Conservation (phyloP, 2,113 vertebrate genomes). For the Saccopteryx leptura region DNA sequence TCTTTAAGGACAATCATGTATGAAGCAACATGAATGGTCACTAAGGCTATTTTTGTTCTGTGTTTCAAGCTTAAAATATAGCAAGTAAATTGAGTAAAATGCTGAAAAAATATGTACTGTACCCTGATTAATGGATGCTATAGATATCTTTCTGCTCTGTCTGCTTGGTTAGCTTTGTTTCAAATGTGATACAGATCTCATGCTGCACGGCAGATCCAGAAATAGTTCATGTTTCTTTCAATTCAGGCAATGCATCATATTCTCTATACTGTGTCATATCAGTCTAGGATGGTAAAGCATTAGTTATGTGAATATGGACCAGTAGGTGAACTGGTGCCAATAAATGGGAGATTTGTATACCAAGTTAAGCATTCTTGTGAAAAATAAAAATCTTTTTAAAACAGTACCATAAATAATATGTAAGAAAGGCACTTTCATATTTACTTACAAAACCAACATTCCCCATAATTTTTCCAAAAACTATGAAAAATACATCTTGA, state of each 20-base stretch:
- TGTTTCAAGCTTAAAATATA: slow-evolving; percentile 82
- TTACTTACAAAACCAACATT: slow-evolving; percentile 58
- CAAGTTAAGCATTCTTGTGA: slow-evolving; percentile 78
- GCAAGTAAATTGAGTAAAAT: slow-evolving; percentile 69
- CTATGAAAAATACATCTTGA: slow-evolving; percentile 39
- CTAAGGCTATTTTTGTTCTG: slow-evolving; percentile 71
- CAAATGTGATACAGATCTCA: slow-evolving; percentile 91
- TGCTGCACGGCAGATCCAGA: slow-evolving; percentile 86
- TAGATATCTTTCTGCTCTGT: slow-evolving; percentile 88
- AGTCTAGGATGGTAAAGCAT: slow-evolving; percentile 88
- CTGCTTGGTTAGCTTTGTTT: slow-evolving; percentile 92
- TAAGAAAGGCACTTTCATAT: background rate
- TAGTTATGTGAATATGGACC: slow-evolving; percentile 89
- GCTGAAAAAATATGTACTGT: slow-evolving; percentile 76
- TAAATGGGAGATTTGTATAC: slow-evolving; percentile 81
- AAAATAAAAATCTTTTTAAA: slow-evolving; percentile 59
- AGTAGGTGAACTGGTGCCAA: slow-evolving; percentile 83
- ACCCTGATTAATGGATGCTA: slow-evolving; percentile 90
- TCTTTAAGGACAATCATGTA: slow-evolving; percentile 49
- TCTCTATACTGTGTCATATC: slow-evolving; percentile 89
- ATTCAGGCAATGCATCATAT: slow-evolving; percentile 92
- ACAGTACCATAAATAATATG: slow-evolving; percentile 54
- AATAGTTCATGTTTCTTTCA: slow-evolving; percentile 91
- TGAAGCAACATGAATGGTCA: slow-evolving; percentile 63
- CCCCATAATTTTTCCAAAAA: slow-evolving; percentile 31